Evolutionary conservation across 2,113 vertebrate species (phyloP).

Genomic region (Chunga burmeisteri): DNA sequence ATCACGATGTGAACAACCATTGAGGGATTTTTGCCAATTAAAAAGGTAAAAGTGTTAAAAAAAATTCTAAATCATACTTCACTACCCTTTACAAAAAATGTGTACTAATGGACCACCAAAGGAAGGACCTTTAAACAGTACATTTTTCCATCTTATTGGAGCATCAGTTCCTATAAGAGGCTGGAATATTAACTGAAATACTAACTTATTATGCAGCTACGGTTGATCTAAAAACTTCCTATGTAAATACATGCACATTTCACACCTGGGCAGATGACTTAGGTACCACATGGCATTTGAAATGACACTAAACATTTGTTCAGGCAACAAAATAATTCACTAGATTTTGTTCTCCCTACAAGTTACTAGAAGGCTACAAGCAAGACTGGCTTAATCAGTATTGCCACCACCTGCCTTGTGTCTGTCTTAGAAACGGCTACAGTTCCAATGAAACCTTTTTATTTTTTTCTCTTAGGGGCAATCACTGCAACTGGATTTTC

Average conservation of each 20-base stretch:
- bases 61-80: not conserved
- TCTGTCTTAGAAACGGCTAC: not conserved
- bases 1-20: not conserved
- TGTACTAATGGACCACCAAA: not conserved
- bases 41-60: not conserved
- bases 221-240: not conserved
- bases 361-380: not conserved
- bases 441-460: not conserved
- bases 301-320: not conserved
- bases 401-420: not conserved
- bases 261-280: not conserved
- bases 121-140: not conserved
- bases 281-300: not conserved
- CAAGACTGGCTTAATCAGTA: not conserved
- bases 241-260: not conserved
- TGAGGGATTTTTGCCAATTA: not conserved
- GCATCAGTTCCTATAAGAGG: not conserved
- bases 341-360: not conserved
- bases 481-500: not conserved
- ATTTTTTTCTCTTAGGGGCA: not conserved
- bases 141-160: not conserved
- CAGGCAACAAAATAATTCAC: not conserved
- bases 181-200: not conserved
- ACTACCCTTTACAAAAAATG: not conserved
- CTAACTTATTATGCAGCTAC: not conserved